Base-by-base conservation (phyloP, 2,888 invertebrate species). In the Pseudococcus viburni region DNA sequence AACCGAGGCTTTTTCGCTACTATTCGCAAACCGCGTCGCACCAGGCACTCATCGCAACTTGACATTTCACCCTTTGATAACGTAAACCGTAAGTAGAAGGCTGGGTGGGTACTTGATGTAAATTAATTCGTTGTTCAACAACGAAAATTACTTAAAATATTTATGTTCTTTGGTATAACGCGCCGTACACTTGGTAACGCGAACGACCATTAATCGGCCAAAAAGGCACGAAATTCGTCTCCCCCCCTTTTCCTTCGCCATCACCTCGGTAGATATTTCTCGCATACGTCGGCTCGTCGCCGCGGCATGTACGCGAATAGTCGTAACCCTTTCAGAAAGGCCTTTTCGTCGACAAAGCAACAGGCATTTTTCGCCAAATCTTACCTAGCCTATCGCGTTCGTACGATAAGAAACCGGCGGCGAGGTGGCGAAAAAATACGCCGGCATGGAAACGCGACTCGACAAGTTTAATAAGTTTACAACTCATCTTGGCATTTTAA, bases 401-500 rank as follows among this genome's bases (percentile, higher is more conserved):
- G 51, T 51, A 51, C 51, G 26, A 33, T 33, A 33, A 33, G 26
- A 33, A 33, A 33, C 26, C 3, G 26, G 26, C 26, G 26, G 26
- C 26, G 26, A 3, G 26, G 26, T 3, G 26, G 26, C 26, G 17
- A 51, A 51, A 77, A 39, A 77, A 17, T 15, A 64, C 26, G 33
- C 77, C 22, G 33, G 39, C 39, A 77, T 46, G 26, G 15, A 51
- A 51, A 51, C 51, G 17, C 77, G 12, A 77, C 77, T 77, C 77
- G 39, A 77, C 77, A 39, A 77, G 33, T 77, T 77, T 77, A 77
- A 77, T 77, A 77, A 77, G 33, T 77, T 77, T 77, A 77, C 77
- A 77, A 77, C 17, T 77, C 77, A 39, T 77, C 77, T 77, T 77
- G 77, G 77, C 77, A 77, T 77, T 77, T 39, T 77, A 77, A 77